Conservation (phyloP, 2,888 invertebrate species). For the Hofmannophila pseudospretella region DNA sequence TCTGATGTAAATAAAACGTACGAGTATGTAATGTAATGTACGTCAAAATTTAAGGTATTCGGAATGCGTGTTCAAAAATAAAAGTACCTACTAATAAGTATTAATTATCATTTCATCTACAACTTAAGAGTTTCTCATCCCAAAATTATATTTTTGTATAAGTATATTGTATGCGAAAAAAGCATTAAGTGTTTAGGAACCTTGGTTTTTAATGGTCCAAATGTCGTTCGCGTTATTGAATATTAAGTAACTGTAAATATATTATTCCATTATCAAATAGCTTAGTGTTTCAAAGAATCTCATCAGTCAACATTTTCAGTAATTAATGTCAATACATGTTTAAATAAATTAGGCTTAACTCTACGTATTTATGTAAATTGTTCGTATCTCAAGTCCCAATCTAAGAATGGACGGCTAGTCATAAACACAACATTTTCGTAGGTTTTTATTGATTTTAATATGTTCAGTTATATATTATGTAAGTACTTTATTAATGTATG, state of each 20-base stretch:
- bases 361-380: background rate
- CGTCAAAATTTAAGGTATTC: constrained; percentile 31
- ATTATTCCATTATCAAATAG: background rate
- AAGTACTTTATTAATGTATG: background rate
- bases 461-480: background rate
- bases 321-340: background rate
- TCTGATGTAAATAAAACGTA: constrained; percentile 54
- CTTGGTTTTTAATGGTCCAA: constrained; percentile 3
- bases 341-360: background rate
- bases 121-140: constrained; percentile 37
- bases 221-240: background rate
- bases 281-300: background rate
- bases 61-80: constrained; percentile 55
- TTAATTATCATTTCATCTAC: constrained; percentile 36
- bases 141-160: constrained; percentile 73
- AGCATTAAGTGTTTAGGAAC: constrained; percentile 31
- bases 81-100: constrained; percentile 36
- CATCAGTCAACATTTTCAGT: background rate
- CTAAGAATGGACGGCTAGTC: constrained; percentile 37
- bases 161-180: constrained; percentile 53
- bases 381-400: constrained; percentile 44
- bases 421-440: background rate
- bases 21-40: constrained; percentile 36
- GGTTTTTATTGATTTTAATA: background rate
- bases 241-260: background rate